Conservation (phyloP, 2,113 vertebrate genomes). For the Pipra filicauda region DNA sequence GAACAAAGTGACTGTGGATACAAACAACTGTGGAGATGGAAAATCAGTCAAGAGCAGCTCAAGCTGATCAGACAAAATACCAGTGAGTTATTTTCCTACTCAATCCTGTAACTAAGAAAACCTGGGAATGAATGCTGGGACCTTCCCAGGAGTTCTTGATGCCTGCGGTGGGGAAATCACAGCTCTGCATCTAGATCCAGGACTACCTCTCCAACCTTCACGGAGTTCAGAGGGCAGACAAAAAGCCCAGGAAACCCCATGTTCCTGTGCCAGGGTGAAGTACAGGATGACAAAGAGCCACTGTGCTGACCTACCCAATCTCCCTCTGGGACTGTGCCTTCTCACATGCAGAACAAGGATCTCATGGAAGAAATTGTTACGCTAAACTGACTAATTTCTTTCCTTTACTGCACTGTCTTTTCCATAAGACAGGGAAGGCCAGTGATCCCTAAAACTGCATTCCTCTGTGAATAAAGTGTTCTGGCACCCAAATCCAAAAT, state of each 20-base stretch:
- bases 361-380: neutral
- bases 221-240: neutral
- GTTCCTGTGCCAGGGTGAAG: neutral
- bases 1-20: neutral
- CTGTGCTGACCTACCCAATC: neutral
- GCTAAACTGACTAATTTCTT: neutral
- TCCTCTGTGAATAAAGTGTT: neutral
- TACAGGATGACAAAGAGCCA: neutral
- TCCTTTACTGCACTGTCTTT: neutral
- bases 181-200: neutral
- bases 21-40: neutral
- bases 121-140: neutral
- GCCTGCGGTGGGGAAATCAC: neutral
- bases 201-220: neutral
- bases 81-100: neutral
- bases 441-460: fast-evolving
- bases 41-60: neutral
- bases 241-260: neutral
- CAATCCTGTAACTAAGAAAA: neutral
- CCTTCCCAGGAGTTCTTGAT: neutral
- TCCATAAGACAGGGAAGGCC: neutral
- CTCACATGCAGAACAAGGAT: fast-evolving
- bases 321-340: neutral
- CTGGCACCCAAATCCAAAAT: neutral
- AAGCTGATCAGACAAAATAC: neutral